Base-by-base conservation (phyloP, 2,888 invertebrate species). In the Selenia dentaria region DNA sequence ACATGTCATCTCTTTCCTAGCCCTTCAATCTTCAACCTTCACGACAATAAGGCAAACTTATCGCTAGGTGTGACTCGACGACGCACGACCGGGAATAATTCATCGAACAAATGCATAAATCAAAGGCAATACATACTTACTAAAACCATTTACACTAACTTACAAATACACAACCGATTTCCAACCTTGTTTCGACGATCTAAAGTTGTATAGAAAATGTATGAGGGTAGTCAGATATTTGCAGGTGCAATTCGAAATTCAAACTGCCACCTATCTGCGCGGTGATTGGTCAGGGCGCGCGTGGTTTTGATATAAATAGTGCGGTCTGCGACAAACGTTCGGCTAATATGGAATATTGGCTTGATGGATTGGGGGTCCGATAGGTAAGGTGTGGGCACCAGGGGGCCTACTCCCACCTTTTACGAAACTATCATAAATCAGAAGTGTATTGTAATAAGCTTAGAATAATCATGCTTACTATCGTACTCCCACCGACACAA, bases 41-140 rank as follows among this genome's bases (percentile, higher is more conserved):
- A 14, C 54, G 42, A 53, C 53, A 52, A 32, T 40, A 34, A 57
- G 63, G 60, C 68, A 47, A 68, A 70, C 68, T 72, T 80, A 84
- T 79, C 81, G 65, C 60, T 56, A 69, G 79, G 70, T 70, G 76
- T 66, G 70, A 76, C 68, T 67, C 74, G 77, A 73, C 79, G 83
- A 79, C 83, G 74, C 65, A 74, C 71, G 71, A 65, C 63, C 59
- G 59, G 66, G 76, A 79, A 88, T 88, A 87, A 87, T 80, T 88
- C 85, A 89, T 88, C 78, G 86, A 85, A 88, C 80, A 68, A 77
- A 83, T 78, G 74, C 83, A 86, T 89, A 87, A 88, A 88, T 89
- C 87, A 89, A 80, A 81, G 64, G 70, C 79, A 77, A 79, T 79
- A 78, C 74, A 67, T 65, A 68, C 72, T 71, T 73, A 12, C 54